A percentile compares a stretch with the other conserved stretches of the same genome.
Evolutionary conservation across 2,888 invertebrate genomes (phyloP).

Genomic region (Oeneis ivallda): DNA sequence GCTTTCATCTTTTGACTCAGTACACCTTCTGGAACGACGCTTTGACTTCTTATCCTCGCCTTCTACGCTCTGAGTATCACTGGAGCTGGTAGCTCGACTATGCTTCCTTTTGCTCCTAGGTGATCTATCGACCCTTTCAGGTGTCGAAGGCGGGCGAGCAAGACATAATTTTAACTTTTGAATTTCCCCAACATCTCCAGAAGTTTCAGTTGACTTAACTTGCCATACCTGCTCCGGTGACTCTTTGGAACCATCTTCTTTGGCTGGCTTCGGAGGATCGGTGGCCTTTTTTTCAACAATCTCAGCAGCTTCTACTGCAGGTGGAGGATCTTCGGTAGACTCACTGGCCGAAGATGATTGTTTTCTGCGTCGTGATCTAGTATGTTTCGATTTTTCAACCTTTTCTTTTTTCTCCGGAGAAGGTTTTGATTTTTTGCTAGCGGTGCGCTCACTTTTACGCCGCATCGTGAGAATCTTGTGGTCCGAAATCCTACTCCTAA

Average conservation of each 20-base stretch:
- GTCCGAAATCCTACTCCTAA: not conserved
- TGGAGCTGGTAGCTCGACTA: slow-evolving; percentile 74
- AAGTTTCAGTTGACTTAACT: slow-evolving; percentile 73
- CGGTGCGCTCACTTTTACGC: slow-evolving; percentile 88
- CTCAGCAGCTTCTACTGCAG: slow-evolving; percentile 50
- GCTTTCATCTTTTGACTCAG: slow-evolving; percentile 65
- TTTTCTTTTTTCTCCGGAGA: slow-evolving; percentile 85
- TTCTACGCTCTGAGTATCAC: slow-evolving; percentile 72
- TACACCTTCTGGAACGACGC: slow-evolving; percentile 63
- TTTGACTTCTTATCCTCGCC: slow-evolving; percentile 69
- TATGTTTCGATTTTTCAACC: slow-evolving; percentile 77
- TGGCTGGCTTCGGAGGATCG: slow-evolving; percentile 53
- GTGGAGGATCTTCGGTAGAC: slow-evolving; percentile 64
- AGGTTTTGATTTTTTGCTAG: slow-evolving; percentile 83
- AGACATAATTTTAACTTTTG: slow-evolving; percentile 84
- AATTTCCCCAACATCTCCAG: slow-evolving; percentile 80
- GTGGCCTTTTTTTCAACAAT: slow-evolving; percentile 53
- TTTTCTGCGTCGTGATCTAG: slow-evolving; percentile 79
- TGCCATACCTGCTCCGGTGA: slow-evolving; percentile 77
- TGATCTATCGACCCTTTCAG: slow-evolving; percentile 76
- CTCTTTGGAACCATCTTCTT: slow-evolving; percentile 65
- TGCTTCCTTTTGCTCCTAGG: slow-evolving; percentile 78
- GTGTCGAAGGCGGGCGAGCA: slow-evolving; percentile 80
- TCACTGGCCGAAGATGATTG: slow-evolving; percentile 81
- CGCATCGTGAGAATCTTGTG: slow-evolving; percentile 77